phyloP scores from a whole-genome alignment of 2,113 vertebrate genomes.

The Pitta sordida region DNA sequence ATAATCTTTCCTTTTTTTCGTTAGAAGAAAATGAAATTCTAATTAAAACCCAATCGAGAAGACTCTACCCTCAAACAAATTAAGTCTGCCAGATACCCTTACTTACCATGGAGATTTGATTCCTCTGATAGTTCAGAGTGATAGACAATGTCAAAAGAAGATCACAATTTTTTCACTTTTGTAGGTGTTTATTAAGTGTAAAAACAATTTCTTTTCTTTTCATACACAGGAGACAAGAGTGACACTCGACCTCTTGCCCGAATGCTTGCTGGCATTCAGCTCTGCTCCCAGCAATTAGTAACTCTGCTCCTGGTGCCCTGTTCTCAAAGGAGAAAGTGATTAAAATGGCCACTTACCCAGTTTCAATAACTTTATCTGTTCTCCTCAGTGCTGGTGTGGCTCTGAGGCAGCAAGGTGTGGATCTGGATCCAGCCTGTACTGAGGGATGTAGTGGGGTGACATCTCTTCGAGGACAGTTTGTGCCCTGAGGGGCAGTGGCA shows the following conservation, averaged over 20 bases:
- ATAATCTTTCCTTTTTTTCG: neutral
- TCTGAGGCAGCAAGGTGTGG: neutral
- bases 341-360: neutral
- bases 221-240: neutral
- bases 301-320: neutral
- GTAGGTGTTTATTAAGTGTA: neutral
- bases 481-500: neutral
- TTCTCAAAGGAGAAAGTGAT: neutral
- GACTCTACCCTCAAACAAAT: neutral
- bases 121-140: neutral
- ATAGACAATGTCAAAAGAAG: neutral
- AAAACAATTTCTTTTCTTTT: neutral
- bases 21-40: neutral
- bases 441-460: neutral
- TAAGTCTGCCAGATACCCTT: neutral
- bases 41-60: conserved; percentile 5
- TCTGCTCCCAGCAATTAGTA: neutral
- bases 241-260: neutral
- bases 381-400: accelerated
- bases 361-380: neutral
- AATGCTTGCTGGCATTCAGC: neutral
- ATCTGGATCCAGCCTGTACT: neutral
- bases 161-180: neutral
- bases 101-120: neutral
- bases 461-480: neutral